A percentile compares a stretch with the other conserved stretches of the same genome.
Conservation (phyloP, 2,888 invertebrate genomes). For the Orthosia gracilis region DNA sequence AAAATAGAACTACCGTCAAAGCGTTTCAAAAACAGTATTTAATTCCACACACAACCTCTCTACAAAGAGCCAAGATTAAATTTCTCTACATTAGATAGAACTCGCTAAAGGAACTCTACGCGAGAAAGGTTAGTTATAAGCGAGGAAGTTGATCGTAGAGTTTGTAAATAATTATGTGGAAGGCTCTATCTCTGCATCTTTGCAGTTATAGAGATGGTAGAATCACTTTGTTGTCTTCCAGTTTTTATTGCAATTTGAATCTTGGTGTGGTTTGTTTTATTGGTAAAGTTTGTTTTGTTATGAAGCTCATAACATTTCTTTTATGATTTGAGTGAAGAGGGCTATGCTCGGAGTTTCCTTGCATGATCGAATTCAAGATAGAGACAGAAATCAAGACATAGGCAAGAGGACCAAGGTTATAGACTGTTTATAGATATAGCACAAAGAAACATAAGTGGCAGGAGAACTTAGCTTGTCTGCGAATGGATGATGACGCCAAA, state of each 20-base stretch:
- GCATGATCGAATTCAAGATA: too few species aligned
- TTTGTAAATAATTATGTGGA: conserved; percentile 35
- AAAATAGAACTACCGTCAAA: conserved; percentile 5
- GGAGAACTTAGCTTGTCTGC: too few species aligned
- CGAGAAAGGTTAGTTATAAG: conserved; percentile 20
- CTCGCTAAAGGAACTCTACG: conserved; percentile 17
- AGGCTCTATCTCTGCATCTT: conserved; percentile 29
- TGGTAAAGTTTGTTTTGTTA: not conserved
- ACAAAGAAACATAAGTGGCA: too few species aligned
- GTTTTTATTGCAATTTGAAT: conserved; percentile 36
- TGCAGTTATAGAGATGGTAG: conserved; percentile 13
- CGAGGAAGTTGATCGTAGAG: conserved; percentile 28
- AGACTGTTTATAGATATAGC: too few species aligned
- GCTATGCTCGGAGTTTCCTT: too few species aligned
- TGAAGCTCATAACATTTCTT: not conserved
- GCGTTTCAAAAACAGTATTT: conserved; percentile 8
- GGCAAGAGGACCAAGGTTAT: too few species aligned
- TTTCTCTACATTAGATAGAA: conserved; percentile 45
- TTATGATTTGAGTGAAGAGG: not conserved
- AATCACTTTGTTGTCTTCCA: conserved; percentile 1
- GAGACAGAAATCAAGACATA: too few species aligned
- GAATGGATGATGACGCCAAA: too few species aligned
- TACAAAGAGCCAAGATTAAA: conserved; percentile 37
- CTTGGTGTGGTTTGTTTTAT: conserved; percentile 8
- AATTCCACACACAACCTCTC: conserved; percentile 11